A percentile compares a stretch with the other conserved stretches of the same genome.
Conservation (phyloP, 2,797 vertebrate genomes). For the Pseudocheirus occidentalis region DNA sequence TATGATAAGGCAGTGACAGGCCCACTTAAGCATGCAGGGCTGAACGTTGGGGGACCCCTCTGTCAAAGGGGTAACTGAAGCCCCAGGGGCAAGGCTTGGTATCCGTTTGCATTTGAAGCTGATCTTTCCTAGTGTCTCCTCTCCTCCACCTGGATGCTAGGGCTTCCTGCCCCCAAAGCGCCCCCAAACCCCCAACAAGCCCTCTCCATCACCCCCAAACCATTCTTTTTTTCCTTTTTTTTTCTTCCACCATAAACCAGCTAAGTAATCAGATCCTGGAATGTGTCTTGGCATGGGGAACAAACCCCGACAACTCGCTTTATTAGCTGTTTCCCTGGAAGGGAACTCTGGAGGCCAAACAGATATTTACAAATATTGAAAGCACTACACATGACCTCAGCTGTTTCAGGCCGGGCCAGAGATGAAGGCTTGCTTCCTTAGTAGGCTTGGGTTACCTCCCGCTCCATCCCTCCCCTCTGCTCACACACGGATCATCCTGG, state of each 20-base stretch:
- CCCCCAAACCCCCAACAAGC: not conserved
- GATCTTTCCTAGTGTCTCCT: not conserved
- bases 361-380: slow-evolving; percentile 79
- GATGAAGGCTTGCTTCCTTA: slow-evolving; percentile 70
- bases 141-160: not conserved
- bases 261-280: slow-evolving; percentile 81
- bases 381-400: slow-evolving; percentile 76
- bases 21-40: not conserved
- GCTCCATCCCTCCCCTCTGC: not conserved
- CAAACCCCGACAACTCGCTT: slow-evolving; percentile 79
- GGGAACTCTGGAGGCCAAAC: slow-evolving; percentile 80
- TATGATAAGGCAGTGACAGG: not conserved
- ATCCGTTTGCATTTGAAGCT: not conserved
- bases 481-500: not conserved
- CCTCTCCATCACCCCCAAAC: not conserved
- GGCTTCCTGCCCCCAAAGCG: not conserved
- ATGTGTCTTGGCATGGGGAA: slow-evolving; percentile 81
- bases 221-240: slow-evolving; percentile 39
- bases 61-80: not conserved
- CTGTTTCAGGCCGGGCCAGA: slow-evolving; percentile 47
- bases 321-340: slow-evolving; percentile 84
- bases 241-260: slow-evolving; percentile 73
- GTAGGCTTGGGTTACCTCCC: slow-evolving; percentile 59
- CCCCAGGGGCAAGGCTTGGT: not conserved
- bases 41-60: not conserved